Conservation (phyloP, 2,113 vertebrate genomes). For the Myocastor coypus region DNA sequence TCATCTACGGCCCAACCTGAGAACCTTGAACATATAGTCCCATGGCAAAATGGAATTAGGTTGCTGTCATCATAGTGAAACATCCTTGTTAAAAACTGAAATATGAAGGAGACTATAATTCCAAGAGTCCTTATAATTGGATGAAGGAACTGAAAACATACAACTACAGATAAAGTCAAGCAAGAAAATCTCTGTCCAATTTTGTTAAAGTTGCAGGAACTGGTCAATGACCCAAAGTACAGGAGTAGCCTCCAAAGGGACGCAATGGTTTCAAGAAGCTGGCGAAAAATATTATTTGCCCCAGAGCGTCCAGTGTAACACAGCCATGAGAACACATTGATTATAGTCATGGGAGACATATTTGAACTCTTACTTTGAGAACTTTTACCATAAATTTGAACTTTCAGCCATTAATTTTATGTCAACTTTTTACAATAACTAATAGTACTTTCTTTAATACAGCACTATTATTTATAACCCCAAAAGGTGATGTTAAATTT, state of each 20-base stretch:
- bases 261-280: accelerated
- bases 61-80: too few relatives aligned
- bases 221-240: background rate
- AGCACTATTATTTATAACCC: background rate
- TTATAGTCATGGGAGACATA: background rate
- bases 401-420: background rate
- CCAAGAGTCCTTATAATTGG: background rate
- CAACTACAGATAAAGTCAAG: background rate
- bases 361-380: background rate
- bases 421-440: background rate
- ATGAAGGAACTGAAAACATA: background rate
- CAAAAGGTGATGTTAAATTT: background rate
- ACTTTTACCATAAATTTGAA: background rate
- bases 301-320: background rate
- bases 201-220: background rate
- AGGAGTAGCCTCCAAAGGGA: background rate
- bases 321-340: background rate
- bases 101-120: background rate
- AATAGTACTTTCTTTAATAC: background rate
- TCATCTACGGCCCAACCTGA: too few relatives aligned
- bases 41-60: background rate
- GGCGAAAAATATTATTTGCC: background rate
- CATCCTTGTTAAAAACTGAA: too few relatives aligned
- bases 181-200: background rate
- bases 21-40: background rate